Evolutionary conservation across 2,797 vertebrate species (phyloP).

Genomic region (Cyclura pinguis): DNA sequence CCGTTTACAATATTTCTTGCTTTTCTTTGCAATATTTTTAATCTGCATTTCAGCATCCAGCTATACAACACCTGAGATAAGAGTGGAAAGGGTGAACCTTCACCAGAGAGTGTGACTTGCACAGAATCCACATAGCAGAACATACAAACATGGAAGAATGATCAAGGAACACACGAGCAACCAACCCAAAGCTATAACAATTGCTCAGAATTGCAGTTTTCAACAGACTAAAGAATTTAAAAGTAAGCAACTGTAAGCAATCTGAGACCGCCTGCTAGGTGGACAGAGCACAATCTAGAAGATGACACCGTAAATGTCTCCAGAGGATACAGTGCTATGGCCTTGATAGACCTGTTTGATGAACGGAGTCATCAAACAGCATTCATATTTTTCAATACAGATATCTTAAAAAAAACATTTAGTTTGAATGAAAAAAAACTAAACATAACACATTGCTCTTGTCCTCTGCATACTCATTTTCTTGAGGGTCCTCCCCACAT

Average conservation of each 20-base stretch:
- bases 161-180: neutral
- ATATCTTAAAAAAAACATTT: neutral
- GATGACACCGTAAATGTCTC: neutral
- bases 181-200: neutral
- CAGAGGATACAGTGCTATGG: constrained; percentile 3
- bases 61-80: neutral
- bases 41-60: neutral
- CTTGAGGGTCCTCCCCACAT: neutral
- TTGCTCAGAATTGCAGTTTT: neutral
- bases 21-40: constrained; percentile 22
- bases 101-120: neutral
- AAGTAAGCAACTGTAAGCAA: neutral
- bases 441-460: neutral
- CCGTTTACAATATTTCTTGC: neutral
- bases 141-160: neutral
- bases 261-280: neutral
- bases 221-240: neutral
- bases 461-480: neutral
- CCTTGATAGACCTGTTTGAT: neutral
- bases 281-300: constrained; percentile 4
- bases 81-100: constrained; percentile 8
- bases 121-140: constrained; percentile 21
- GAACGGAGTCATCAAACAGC: neutral
- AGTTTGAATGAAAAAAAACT: neutral
- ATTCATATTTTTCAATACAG: neutral